Evolutionary conservation across 1,140 invertebrate genomes (phyloP), one percentile per base, ranked within the genome.

Genomic region (Calliopsis andreniformis): DNA sequence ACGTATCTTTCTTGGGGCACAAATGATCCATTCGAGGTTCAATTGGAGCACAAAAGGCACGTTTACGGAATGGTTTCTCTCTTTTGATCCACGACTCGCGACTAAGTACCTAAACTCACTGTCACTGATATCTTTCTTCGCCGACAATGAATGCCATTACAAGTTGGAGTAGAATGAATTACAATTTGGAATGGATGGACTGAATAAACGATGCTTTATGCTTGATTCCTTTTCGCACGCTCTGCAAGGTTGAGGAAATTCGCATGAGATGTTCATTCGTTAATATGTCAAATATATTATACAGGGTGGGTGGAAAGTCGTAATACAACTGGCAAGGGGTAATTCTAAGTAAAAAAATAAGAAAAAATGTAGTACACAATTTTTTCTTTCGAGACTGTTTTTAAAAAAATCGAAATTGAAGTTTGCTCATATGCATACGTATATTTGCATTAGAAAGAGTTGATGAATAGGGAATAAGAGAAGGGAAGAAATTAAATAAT

Each of bases 21-120:
- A 78, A 51, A 80, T 83, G 73, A 51, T 42, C 75, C 73, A 82
- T 80, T 73, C 73, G 71, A 61, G 70, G 55, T 72, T 77, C 77
- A 86, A 86, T 85, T 84, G 83, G 58, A 79, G 63, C 18, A 85
- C 81, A 84, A 83, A 83, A 78, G 83, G 51, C 69, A 62, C 62
- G 53, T 83, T 86, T 80, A 80, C 53, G 62, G 23, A 81, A 85
- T 78, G 47, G 64, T 42, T 70, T 42, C 61, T 51, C 66, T 62
- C 78, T 84, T 80, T 84, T 82, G 73, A 78, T 81, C 62, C 62
- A 35, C 49, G 53, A 67, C 80, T 72, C 59, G 39, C 73, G 73
- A 67, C 58, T 72, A 82, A 81, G 73, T 82, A 72, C 67, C 62
- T 82, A 77, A 81, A 80, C 72, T 81, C 79, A 67, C 80, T 71